Conservation (phyloP, 2,113 vertebrate genomes). For the Cichladusa arquata region DNA sequence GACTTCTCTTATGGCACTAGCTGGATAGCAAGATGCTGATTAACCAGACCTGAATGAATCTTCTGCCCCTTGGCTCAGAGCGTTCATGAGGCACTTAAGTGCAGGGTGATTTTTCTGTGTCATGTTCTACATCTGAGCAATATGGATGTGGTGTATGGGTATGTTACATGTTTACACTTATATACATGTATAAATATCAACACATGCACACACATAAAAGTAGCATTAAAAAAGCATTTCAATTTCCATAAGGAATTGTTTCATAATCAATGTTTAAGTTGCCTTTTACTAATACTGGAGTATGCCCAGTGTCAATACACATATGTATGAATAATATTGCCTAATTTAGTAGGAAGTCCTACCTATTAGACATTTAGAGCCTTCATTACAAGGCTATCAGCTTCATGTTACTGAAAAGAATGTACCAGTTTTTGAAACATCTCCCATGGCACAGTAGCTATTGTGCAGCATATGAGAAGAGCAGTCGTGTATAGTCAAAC, state of each 20-base stretch:
- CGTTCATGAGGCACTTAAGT: rapidly evolving
- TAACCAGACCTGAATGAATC: constrained; percentile 14
- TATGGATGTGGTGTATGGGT: not conserved
- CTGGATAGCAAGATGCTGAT: constrained; percentile 16
- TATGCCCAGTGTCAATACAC: not conserved
- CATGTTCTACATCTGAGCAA: not conserved
- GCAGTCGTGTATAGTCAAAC: not conserved
- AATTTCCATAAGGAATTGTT: not conserved
- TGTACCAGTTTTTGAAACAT: not conserved
- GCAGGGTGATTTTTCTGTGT: not conserved
- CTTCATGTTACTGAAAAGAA: not conserved
- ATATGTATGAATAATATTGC: not conserved
- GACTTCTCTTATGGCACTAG: constrained; percentile 17
- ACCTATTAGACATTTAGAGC: not conserved
- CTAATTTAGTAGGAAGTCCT: not conserved
- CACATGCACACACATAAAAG: not conserved
- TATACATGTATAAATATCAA: not conserved
- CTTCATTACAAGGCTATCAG: not conserved
- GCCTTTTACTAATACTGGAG: not conserved
- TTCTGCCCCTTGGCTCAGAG: not conserved
- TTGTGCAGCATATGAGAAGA: not conserved
- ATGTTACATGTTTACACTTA: not conserved
- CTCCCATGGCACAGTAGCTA: not conserved
- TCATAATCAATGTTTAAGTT: not conserved
- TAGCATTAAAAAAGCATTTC: not conserved